Evolutionary conservation across 2,113 vertebrate genomes (phyloP).

Genomic region (Cyanistes caeruleus): DNA sequence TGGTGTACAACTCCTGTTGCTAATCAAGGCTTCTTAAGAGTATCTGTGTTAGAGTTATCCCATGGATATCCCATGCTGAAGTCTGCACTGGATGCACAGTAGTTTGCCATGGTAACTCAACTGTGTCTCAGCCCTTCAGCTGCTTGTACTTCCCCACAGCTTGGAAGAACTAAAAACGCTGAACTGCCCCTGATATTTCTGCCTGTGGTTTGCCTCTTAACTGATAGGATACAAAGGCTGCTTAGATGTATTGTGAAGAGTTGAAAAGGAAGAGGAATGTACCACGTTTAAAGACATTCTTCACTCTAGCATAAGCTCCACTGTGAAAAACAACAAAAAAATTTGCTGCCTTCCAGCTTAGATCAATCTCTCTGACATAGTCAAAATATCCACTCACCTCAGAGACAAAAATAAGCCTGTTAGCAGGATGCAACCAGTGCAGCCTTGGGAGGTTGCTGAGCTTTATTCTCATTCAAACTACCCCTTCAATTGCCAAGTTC

Average conservation of each 20-base stretch:
- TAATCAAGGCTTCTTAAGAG: background rate
- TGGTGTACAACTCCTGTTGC: background rate
- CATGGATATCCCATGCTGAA: background rate
- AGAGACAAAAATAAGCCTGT: constrained; percentile 45
- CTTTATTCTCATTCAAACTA: constrained; percentile 28
- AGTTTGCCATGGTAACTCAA: background rate
- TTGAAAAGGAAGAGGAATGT: background rate
- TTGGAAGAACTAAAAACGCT: background rate
- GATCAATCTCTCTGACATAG: background rate
- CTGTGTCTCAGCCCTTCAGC: background rate
- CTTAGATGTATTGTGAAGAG: background rate
- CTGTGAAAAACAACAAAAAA: constrained; percentile 9
- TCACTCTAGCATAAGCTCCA: background rate
- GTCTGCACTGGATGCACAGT: background rate
- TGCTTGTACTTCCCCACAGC: background rate
- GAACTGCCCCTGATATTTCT: background rate
- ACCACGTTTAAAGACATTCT: background rate
- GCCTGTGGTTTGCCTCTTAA: background rate
- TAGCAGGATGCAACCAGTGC: background rate
- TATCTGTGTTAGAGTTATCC: background rate
- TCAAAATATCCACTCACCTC: background rate
- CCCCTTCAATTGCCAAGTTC: background rate
- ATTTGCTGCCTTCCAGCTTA: constrained; percentile 12
- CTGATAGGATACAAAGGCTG: background rate
- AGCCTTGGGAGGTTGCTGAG: background rate